Percentiles rank a stretch among this genome's conserved stretches.
These are phyloP conservation scores for Papilio xuthus DNA, from an alignment of 1,140 invertebrate species.

Conservation along the genomic window DNA sequence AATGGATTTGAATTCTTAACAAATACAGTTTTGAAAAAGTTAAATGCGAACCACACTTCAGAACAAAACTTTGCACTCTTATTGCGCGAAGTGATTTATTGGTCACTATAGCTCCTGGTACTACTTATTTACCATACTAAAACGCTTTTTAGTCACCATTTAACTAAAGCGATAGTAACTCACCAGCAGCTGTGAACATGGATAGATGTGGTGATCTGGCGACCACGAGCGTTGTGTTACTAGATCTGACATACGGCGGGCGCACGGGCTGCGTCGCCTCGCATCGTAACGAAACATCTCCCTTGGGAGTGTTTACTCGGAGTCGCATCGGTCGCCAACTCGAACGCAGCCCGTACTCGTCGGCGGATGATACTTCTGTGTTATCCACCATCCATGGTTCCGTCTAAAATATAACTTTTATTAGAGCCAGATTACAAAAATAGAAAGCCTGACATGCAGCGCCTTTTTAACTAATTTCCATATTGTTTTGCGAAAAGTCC, in stretches of 20 bases:
- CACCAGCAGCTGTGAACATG: slow-evolving; percentile 73
- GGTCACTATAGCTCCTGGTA: too few species aligned
- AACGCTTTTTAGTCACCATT: neutral
- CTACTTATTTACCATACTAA: too few species aligned
- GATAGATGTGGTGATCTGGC: slow-evolving; percentile 68
- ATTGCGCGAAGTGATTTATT: too few species aligned
- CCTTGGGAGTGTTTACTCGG: slow-evolving; percentile 52
- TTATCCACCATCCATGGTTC: slow-evolving; percentile 66
- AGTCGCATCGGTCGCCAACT: slow-evolving; percentile 64
- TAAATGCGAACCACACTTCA: too few species aligned
- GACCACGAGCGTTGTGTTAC: slow-evolving; percentile 59
- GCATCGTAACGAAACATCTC: slow-evolving; percentile 57
- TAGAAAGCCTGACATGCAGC: too few species aligned
- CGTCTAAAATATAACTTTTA: slow-evolving; percentile 46
- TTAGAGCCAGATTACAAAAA: neutral
- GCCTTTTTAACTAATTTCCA: too few species aligned
- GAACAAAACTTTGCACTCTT: too few species aligned
- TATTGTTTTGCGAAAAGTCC: too few species aligned
- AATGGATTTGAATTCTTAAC: too few species aligned
- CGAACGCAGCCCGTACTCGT: slow-evolving; percentile 60
- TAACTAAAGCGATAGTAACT: slow-evolving; percentile 27
- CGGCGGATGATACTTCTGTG: slow-evolving; percentile 62
- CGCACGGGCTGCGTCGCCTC: slow-evolving; percentile 67
- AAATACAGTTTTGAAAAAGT: too few species aligned
- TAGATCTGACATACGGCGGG: slow-evolving; percentile 60